phyloP scores from a whole-genome alignment of 2,888 invertebrate species.

The Caenorhabditis angaria region DNA sequence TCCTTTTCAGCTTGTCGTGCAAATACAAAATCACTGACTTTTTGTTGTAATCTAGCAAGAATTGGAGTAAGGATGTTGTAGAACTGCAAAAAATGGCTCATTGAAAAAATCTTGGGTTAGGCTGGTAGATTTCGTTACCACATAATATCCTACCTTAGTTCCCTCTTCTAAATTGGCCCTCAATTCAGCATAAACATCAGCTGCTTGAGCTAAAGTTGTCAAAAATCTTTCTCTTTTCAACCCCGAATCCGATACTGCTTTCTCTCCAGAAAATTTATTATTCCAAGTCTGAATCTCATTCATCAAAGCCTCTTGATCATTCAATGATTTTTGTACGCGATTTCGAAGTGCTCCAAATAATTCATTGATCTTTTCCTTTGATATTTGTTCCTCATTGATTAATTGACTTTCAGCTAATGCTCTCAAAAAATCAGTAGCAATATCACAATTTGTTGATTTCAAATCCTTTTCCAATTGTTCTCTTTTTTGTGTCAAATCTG shows the following conservation, averaged over 20 bases:
- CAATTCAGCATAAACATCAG: slow-evolving; percentile 90
- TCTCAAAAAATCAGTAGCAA: slow-evolving; percentile 80
- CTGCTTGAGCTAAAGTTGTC: slow-evolving; percentile 84
- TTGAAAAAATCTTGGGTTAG: no score
- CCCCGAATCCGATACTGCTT: slow-evolving; percentile 76
- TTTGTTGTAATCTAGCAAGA: slow-evolving; percentile 92
- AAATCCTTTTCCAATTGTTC: slow-evolving; percentile 56
- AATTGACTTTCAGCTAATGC: slow-evolving; percentile 77
- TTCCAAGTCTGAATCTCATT: slow-evolving; percentile 78
- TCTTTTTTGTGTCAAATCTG: slow-evolving; percentile 77
- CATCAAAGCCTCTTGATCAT: slow-evolving; percentile 80
- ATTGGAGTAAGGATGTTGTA: slow-evolving; percentile 80
- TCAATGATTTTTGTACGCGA: slow-evolving; percentile 82
- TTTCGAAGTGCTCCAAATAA: slow-evolving; percentile 78
- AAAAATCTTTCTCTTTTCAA: slow-evolving; percentile 74
- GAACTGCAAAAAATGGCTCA: slow-evolving; percentile 75
- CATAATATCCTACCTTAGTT: slow-evolving; percentile 83
- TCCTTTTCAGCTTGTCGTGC: slow-evolving; percentile 99
- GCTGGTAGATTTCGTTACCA: no score
- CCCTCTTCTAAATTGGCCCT: slow-evolving; percentile 92
- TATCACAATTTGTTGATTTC: slow-evolving; percentile 53
- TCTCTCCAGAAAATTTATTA: slow-evolving; percentile 78
- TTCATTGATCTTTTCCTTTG: slow-evolving; percentile 79
- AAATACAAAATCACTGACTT: slow-evolving; percentile 96
- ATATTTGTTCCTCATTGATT: slow-evolving; percentile 60